Conservation (phyloP, 2,888 invertebrate genomes). For the Cephus nigrinus region DNA sequence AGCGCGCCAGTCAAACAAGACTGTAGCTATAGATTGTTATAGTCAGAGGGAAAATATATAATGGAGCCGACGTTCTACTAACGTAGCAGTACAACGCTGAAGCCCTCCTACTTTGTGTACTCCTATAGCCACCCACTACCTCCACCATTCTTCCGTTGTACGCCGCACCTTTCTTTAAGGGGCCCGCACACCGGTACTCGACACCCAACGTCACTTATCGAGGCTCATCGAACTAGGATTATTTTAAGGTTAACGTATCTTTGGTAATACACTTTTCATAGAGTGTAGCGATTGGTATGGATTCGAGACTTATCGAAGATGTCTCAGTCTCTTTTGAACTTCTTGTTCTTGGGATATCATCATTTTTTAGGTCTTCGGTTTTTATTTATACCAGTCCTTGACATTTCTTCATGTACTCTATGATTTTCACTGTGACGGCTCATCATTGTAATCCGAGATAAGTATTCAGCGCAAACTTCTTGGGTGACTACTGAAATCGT, state of each 20-base stretch:
- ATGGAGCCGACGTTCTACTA: slow-evolving; percentile 41
- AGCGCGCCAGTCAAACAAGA: slow-evolving; percentile 50
- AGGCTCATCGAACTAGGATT: not conserved
- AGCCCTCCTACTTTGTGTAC: not conserved
- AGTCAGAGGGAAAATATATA: slow-evolving; percentile 44
- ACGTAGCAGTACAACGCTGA: slow-evolving; percentile 6
- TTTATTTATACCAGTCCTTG: not conserved
- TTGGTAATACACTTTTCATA: not conserved
- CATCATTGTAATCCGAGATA: not conserved
- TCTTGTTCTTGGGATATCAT: not conserved
- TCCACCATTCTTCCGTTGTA: slow-evolving; percentile 5
- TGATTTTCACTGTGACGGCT: not conserved
- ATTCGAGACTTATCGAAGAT: not conserved
- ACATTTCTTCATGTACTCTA: not conserved
- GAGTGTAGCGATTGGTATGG: not conserved
- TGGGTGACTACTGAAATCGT: not conserved
- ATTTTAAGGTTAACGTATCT: too few species aligned
- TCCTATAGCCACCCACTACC: not conserved
- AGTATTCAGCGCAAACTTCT: not conserved
- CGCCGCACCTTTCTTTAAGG: slow-evolving; percentile 25
- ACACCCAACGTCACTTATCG: not conserved
- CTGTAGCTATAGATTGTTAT: slow-evolving; percentile 38
- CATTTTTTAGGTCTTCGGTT: not conserved
- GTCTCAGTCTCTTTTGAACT: not conserved
- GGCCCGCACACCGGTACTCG: not conserved